Base-by-base conservation (phyloP, 2,797 vertebrate species). In the Eulemur rubriventer region DNA sequence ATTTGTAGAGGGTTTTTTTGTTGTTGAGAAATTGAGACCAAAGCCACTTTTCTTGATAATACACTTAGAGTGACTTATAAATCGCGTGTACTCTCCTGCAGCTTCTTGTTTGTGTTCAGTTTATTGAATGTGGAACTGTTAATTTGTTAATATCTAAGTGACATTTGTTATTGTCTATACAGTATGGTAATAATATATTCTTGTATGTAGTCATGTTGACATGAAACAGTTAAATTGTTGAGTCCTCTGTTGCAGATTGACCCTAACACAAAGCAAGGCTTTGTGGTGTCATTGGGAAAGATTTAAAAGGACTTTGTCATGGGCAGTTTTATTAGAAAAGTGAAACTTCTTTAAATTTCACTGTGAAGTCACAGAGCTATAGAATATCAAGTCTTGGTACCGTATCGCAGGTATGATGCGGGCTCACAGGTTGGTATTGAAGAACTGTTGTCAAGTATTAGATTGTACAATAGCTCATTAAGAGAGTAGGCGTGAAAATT, bases 81-180 rank as follows among this genome's bases (percentile, higher is more conserved):
- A 78, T 95, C 87, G 8, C 8, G 14, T 57, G 22, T 95, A 84
- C 81, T 82, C 38, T 70, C 28, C 55, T 81, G 57, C 7, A 73
- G 22, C 72, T 82, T 89, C 70, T 76, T 82, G 46, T 83, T 96
- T 92, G 11, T 89, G 11, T 89, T 89, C 41, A 81, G 24, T 91
- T 93, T 87, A 61, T 80, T 79, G 67, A 84, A 69, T 38, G 11
- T 78, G 24, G 28, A 4, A 52, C 69, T 67, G 35, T 46, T 93
- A 33, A 55, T 83, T 95, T 67, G 61, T 46, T 75, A 70, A 30
- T 78, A 35, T 81, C 83, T 90, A 13, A 82, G 50, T 80, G 67
- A 94, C n/a, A 48, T 94, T 89, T 88, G 52, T 48, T 82, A 26
- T 26, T 87, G 57, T 26, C 52, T 84, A 5, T 76, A n/a, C 41